Conservation (phyloP, 2,888 invertebrate genomes). For the Dynastes hyllus region DNA sequence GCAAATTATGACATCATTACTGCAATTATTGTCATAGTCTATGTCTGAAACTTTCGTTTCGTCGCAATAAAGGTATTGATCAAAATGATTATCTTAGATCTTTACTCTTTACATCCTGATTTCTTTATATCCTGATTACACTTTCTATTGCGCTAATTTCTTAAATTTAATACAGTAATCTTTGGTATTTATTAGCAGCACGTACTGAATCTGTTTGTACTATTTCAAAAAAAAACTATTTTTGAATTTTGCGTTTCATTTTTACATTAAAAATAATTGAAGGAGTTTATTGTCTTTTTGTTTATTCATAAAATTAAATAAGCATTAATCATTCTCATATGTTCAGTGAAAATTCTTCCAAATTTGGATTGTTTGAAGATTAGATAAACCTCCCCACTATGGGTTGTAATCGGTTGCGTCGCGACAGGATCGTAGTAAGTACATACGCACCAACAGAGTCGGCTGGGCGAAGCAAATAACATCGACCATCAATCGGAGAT, state of each 20-base stretch:
- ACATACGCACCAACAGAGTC: too few species aligned
- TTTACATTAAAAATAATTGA: too few species aligned
- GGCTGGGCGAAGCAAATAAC: too few species aligned
- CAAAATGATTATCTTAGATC: not conserved
- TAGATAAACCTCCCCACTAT: not conserved
- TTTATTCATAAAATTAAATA: not conserved
- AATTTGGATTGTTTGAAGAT: conserved; percentile 9
- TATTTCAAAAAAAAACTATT: too few species aligned
- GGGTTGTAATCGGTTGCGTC: too few species aligned
- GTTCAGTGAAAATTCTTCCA: not conserved
- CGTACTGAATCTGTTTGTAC: too few species aligned
- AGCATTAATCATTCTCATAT: not conserved
- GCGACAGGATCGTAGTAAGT: too few species aligned
- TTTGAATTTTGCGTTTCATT: too few species aligned
- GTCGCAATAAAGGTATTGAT: conserved; percentile 23
- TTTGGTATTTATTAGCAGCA: too few species aligned
- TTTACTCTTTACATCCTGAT: not conserved
- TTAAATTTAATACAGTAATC: not conserved
- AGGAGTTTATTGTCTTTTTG: not conserved
- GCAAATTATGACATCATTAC: conserved; percentile 44
- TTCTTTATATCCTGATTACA: not conserved
- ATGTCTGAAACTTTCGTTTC: conserved; percentile 13
- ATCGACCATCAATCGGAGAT: too few species aligned
- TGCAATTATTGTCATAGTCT: conserved; percentile 20
- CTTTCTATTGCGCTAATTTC: not conserved